Conservation (phyloP, 2,888 invertebrate genomes). For the Hypercompe scribonia region DNA sequence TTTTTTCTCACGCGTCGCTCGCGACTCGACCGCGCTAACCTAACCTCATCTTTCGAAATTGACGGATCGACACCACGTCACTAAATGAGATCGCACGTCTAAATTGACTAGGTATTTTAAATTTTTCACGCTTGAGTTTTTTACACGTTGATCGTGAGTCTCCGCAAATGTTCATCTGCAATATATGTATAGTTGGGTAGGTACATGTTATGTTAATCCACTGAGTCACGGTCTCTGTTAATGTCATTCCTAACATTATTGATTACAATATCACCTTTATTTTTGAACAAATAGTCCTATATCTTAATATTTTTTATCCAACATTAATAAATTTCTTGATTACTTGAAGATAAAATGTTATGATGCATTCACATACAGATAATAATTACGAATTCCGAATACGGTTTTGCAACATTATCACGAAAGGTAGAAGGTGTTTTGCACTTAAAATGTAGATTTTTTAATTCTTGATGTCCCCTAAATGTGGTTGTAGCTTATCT, state of each 20-base stretch:
- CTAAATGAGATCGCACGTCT: constrained; percentile 61
- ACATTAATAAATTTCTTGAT: constrained; percentile 23
- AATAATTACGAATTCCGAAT: constrained; percentile 6
- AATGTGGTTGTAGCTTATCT: neutral
- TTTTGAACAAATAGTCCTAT: constrained; percentile 7
- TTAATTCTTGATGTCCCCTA: neutral
- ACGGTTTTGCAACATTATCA: neutral
- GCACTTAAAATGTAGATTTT: neutral
- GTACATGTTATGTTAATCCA: constrained; percentile 47
- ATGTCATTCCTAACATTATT: constrained; percentile 31
- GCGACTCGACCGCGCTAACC: constrained; percentile 42
- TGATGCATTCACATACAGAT: constrained; percentile 3
- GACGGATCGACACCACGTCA: constrained; percentile 38
- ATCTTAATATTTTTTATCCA: constrained; percentile 9
- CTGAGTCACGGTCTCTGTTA: constrained; percentile 37
- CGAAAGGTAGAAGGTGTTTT: neutral
- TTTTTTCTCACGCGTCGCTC: constrained; percentile 72
- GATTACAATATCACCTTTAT: constrained; percentile 23
- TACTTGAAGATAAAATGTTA: constrained; percentile 14
- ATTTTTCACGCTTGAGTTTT: constrained; percentile 59
- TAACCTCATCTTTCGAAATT: constrained; percentile 53
- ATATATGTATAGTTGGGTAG: constrained; percentile 21
- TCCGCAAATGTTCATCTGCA: constrained; percentile 33
- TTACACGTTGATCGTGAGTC: constrained; percentile 48
- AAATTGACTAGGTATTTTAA: constrained; percentile 56